Evolutionary conservation across 1,140 invertebrate species (phyloP).

Genomic region (Leptinotarsa texana): DNA sequence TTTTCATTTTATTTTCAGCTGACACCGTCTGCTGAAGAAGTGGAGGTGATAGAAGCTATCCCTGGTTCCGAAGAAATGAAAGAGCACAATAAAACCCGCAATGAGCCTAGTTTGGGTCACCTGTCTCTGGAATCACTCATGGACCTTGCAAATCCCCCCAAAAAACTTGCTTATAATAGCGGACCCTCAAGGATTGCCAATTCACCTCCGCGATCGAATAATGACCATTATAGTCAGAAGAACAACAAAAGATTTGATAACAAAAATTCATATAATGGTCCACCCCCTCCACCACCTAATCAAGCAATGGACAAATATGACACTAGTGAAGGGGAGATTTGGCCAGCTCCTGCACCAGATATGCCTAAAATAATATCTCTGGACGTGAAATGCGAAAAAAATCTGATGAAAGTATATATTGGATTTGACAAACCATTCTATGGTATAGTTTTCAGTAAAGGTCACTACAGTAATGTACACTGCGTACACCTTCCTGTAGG

Average conservation of each 20-base stretch:
- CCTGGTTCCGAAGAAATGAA: slow-evolving; percentile 61
- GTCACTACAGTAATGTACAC: slow-evolving; percentile 88
- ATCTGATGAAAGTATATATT: slow-evolving; percentile 88
- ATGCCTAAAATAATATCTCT: slow-evolving; percentile 90
- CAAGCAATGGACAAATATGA: slow-evolving; percentile 64
- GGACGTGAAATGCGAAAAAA: slow-evolving; percentile 94
- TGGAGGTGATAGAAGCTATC: slow-evolving; percentile 67
- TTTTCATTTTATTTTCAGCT: slow-evolving; percentile 53
- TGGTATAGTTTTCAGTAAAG: slow-evolving; percentile 92
- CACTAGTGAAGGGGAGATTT: slow-evolving; percentile 65
- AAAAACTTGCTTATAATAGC: slow-evolving; percentile 59
- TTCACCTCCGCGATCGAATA: slow-evolving; percentile 18
- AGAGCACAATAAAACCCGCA: slow-evolving; percentile 54
- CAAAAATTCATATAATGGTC: slow-evolving; percentile 68
- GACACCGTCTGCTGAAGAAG: slow-evolving; percentile 62
- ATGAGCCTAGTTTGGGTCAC: slow-evolving; percentile 63
- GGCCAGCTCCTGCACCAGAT: slow-evolving; percentile 78
- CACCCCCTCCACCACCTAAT: slow-evolving; percentile 62
- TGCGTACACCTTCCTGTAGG: slow-evolving; percentile 90
- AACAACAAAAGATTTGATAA: slow-evolving; percentile 49
- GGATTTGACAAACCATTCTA: slow-evolving; percentile 92
- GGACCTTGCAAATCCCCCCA: slow-evolving; percentile 61
- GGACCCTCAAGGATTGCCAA: slow-evolving; percentile 54
- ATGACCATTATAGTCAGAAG: slow-evolving; percentile 51
- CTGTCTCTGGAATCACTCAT: slow-evolving; percentile 67